These are phyloP conservation scores for Hyposoter dolosus DNA, from an alignment of 2,888 invertebrate genomes.

Conservation along the genomic window DNA sequence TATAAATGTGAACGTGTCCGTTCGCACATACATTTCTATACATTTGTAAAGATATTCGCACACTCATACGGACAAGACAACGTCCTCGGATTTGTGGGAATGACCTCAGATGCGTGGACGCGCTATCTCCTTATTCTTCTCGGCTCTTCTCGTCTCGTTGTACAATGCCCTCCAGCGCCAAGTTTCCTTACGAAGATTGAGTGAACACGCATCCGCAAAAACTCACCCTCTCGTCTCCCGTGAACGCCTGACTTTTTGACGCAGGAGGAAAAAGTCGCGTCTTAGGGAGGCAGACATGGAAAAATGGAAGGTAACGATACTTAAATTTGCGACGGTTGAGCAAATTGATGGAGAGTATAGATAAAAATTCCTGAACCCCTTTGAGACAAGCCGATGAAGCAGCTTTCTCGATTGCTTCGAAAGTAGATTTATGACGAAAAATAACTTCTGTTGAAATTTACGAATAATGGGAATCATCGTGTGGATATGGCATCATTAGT, in stretches of 20 bases:
- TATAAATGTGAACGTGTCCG: background rate
- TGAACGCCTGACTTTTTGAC: conserved; percentile 43
- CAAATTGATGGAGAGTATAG: background rate
- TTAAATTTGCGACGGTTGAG: background rate
- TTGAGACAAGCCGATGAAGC: background rate
- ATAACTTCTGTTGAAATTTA: background rate
- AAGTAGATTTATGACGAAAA: background rate
- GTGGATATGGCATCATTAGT: too few relatives aligned
- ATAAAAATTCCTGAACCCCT: background rate
- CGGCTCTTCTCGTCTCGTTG: conserved; percentile 70
- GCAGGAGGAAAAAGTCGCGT: background rate
- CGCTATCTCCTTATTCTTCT: conserved; percentile 64
- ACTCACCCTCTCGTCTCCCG: background rate
- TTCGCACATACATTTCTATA: background rate
- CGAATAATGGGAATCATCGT: background rate
- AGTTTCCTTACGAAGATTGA: conserved; percentile 11
- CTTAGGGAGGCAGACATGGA: too few relatives aligned
- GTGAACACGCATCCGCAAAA: conserved; percentile 46
- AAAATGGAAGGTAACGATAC: background rate
- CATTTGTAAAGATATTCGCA: background rate
- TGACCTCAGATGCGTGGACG: conserved; percentile 60
- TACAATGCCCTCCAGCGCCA: conserved; percentile 9
- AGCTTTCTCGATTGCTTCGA: background rate
- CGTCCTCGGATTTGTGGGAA: conserved; percentile 26
- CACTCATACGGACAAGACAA: background rate